A percentile compares a stretch with the other conserved stretches of the same genome.
Evolutionary conservation across 2,113 vertebrate species (phyloP).

Genomic region (Chascanopsetta lugubris): DNA sequence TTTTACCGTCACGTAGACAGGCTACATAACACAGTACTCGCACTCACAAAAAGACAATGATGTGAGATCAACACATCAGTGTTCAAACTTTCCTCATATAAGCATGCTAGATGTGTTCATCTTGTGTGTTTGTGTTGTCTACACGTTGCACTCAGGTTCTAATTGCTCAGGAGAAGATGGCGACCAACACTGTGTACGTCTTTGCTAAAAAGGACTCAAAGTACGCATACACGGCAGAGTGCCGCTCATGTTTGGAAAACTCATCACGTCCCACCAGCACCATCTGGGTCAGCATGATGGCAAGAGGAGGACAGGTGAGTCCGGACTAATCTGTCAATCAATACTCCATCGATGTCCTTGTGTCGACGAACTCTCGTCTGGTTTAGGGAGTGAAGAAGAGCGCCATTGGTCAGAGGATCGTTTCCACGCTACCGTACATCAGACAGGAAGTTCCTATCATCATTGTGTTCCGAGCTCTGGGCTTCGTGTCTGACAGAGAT

Average conservation of each 20-base stretch:
- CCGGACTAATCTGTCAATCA: background rate
- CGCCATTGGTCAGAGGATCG: slow-evolving; percentile 97
- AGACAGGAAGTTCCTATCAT: slow-evolving; percentile 99
- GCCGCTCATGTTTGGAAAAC: slow-evolving; percentile 96
- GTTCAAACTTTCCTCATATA: no score
- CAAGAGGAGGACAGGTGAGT: slow-evolving; percentile 94
- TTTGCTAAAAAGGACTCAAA: slow-evolving; percentile 99
- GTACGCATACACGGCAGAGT: slow-evolving; percentile 97
- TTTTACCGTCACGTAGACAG: no score
- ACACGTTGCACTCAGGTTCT: no score
- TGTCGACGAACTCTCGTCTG: background rate
- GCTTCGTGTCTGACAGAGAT: slow-evolving; percentile 98
- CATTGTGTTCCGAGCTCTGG: slow-evolving; percentile 95
- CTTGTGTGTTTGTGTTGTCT: background rate
- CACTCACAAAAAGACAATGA: no score
- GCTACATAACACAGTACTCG: no score
- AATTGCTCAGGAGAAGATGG: slow-evolving; percentile 99
- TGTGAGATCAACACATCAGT: no score
- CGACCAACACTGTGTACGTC: slow-evolving; percentile 98
- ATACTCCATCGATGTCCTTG: background rate
- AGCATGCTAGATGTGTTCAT: no score
- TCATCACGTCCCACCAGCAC: slow-evolving; percentile 98
- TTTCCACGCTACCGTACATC: slow-evolving; percentile 96
- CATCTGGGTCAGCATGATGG: slow-evolving; percentile 99
- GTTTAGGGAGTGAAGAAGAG: slow-evolving; percentile 96